These are phyloP conservation scores for Eumaeus atala DNA, from an alignment of 1,140 invertebrate species.

Conservation along the genomic window DNA sequence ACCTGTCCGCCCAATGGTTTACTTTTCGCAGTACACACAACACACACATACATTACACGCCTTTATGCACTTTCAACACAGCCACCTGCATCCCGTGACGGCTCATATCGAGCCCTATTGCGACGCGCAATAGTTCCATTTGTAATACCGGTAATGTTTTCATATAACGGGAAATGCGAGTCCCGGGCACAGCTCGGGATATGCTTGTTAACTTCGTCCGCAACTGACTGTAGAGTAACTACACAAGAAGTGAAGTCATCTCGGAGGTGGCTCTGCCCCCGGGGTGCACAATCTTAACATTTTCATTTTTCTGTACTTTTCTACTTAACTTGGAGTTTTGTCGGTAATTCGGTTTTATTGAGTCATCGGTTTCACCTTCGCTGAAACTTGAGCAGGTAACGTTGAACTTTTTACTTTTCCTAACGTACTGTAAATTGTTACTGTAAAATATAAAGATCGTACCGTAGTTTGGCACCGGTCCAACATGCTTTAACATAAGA, in stretches of 20 bases:
- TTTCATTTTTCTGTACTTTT: conserved; percentile 38
- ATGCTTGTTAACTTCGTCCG: conserved; percentile 47
- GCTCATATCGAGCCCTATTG: conserved; percentile 35
- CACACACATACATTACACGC: conserved; percentile 42
- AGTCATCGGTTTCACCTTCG: conserved; percentile 31
- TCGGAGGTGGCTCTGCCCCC: conserved; percentile 30
- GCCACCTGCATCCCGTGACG: conserved; percentile 28
- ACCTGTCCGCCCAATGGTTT: conserved; percentile 16
- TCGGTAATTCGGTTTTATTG: conserved; percentile 46
- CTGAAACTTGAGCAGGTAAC: conserved; percentile 36
- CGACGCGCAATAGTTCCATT: conserved; percentile 31
- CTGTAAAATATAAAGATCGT: conserved; percentile 43
- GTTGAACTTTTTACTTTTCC: conserved; percentile 40
- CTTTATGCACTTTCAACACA: conserved; percentile 44
- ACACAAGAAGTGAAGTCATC: conserved; percentile 51
- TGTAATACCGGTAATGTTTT: conserved; percentile 17
- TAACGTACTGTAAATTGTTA: conserved; percentile 39
- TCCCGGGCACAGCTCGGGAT: conserved; percentile 44
- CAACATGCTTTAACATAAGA: conserved; percentile 22
- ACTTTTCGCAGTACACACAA: conserved; percentile 11
- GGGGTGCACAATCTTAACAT: conserved; percentile 29
- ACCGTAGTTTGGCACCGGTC: conserved; percentile 42
- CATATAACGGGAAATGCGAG: conserved; percentile 23
- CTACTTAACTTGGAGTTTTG: conserved; percentile 3
- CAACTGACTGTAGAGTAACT: conserved; percentile 45